Percentiles rank a stretch among this genome's conserved stretches.
phyloP scores from a whole-genome alignment of 1,140 invertebrate genomes.

The Microplitis mediator region DNA sequence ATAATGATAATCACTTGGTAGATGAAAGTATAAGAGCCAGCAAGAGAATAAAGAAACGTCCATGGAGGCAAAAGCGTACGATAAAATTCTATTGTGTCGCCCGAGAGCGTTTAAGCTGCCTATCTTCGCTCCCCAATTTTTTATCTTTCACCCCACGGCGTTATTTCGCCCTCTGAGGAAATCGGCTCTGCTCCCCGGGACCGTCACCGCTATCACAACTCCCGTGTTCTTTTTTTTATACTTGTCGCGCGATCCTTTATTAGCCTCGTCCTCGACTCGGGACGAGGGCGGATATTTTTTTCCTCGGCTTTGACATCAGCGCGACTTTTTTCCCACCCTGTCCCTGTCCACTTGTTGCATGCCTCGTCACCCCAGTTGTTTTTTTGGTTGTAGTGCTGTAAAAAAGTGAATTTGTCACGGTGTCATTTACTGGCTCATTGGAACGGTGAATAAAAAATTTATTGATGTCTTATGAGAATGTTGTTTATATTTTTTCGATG shows the following conservation, averaged over 20 bases:
- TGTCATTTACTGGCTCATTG: neutral
- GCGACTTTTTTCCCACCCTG: constrained; percentile 22
- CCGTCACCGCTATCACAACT: constrained; percentile 3
- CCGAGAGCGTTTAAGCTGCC: constrained; percentile 35
- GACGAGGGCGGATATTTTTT: constrained; percentile 49
- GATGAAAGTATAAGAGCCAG: neutral
- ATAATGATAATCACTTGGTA: neutral
- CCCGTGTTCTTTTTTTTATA: constrained; percentile 31
- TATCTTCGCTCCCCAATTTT: constrained; percentile 30
- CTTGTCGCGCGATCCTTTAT: constrained; percentile 52
- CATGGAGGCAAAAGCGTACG: neutral
- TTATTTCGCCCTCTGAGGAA: constrained; percentile 32
- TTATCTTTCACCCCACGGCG: constrained; percentile 13
- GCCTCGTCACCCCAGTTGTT: neutral
- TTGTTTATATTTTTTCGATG: too few relatives aligned
- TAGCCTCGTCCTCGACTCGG: constrained; percentile 33
- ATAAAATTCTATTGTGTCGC: constrained; percentile 44
- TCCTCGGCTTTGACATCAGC: constrained; percentile 50
- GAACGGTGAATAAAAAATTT: too few relatives aligned
- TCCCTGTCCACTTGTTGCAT: constrained; percentile 34
- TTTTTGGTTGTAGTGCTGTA: neutral
- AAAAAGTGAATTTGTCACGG: neutral
- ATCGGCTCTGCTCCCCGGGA: neutral
- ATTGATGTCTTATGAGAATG: too few relatives aligned
- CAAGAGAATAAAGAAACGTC: constrained; percentile 1